A percentile compares a stretch with the other conserved stretches of the same genome.
These are phyloP conservation scores for Platerodrilus igneus DNA, from an alignment of 2,888 invertebrate genomes.

Conservation along the genomic window DNA sequence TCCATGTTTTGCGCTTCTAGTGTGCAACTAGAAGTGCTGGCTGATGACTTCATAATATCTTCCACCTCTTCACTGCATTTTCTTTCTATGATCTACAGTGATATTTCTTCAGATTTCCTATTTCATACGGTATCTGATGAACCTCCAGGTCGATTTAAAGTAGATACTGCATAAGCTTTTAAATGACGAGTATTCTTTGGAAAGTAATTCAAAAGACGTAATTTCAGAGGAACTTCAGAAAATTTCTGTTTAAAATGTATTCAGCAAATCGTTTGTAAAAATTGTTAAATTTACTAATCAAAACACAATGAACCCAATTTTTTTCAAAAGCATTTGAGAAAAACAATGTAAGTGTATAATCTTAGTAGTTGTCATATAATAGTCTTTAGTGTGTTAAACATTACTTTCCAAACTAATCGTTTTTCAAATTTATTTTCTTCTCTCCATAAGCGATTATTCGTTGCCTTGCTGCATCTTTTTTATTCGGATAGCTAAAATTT, in stretches of 20 bases:
- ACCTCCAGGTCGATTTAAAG: constrained; percentile 8
- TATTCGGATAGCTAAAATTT: constrained; percentile 10
- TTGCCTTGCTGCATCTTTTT: constrained; percentile 9
- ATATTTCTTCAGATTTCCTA: too few species aligned
- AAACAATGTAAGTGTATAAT: background rate
- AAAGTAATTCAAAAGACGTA: constrained; percentile 7
- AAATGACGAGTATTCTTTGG: constrained; percentile 6
- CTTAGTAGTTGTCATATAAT: background rate
- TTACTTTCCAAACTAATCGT: constrained; percentile 7
- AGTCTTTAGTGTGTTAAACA: constrained; percentile 3
- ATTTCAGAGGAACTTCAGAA: constrained; percentile 9
- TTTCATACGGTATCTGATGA: too few species aligned
- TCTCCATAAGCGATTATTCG: constrained; percentile 10
- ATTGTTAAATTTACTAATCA: constrained; percentile 4
- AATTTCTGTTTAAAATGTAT: constrained; percentile 7
- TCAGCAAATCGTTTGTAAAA: constrained; percentile 8
- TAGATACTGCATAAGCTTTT: constrained; percentile 9
- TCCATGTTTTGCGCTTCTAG: constrained; percentile 5
- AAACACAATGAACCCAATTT: too few species aligned
- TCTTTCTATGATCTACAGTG: too few species aligned
- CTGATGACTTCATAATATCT: constrained; percentile 8
- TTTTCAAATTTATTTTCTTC: constrained; percentile 12
- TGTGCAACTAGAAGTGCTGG: constrained; percentile 5
- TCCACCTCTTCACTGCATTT: constrained; percentile 8
- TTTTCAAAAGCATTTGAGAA: too few species aligned